Evolutionary conservation across 2,113 vertebrate species (phyloP), one percentile per base, ranked within the genome.

Genomic region (Pycnonotus jocosus): DNA sequence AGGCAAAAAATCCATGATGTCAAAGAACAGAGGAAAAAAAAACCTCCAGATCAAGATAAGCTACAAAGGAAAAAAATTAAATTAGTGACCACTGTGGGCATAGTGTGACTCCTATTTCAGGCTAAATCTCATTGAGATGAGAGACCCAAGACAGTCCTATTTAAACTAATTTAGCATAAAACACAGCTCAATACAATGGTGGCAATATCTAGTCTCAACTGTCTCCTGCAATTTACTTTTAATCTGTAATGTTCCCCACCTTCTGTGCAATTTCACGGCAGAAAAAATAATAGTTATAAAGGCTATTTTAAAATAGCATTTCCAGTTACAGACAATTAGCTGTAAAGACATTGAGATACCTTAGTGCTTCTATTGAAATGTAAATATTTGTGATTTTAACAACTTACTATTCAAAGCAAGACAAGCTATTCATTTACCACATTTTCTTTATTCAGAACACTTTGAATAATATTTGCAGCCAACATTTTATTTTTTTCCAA

Each of bases 341-440:
- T 82, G 33, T n/a, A 56, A 82, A 89, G 69, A 81, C 50, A 76
- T 3, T 60, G 70, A 93, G 85, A 54, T 65, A 91, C 86, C 68
- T 30, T 82, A 54, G 9, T 38, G 47, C 47, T 95, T 84, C 60
- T 35, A 93, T 53, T 81, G 45, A 88, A 90, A 92, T 40, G 64
- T 73, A 96, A 96, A 76, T 87, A 86, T 61, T 68, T 87, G 72
- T 44, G 11, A 70, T 31, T 94, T 91, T 92, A 95, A 91, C 47
- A 85, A 40, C 54, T 90, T 86, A 65, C 79, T 95, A 91, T 92
- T 96, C 89, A 95, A 82, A 94, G 61, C 51, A 90, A 95, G 93
- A 93, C 27, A 83, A 90, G 19, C n/a, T 87, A 88, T 88, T 85
- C 10, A 92, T 96, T 84, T 47, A 65, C 68, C 70, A 81, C 40